A percentile compares a stretch with the other conserved stretches of the same genome.
phyloP scores from a whole-genome alignment of 1,140 invertebrate genomes.

The Fragariocoptes setiger region DNA sequence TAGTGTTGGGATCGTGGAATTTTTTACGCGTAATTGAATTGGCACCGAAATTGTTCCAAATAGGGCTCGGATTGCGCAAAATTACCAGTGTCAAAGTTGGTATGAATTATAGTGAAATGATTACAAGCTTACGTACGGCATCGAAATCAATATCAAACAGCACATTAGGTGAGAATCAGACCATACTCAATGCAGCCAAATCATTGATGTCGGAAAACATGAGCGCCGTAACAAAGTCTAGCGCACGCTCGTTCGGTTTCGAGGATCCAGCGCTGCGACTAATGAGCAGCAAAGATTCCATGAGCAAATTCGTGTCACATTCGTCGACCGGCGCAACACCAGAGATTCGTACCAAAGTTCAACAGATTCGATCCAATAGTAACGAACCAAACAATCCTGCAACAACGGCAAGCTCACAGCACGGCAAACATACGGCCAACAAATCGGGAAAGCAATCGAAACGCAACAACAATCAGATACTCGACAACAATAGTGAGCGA shows the following conservation, averaged over 20 bases:
- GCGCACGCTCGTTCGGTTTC: background rate
- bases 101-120: background rate
- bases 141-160: background rate
- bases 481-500: too few species aligned
- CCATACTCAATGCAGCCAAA: background rate
- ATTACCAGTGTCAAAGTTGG: background rate
- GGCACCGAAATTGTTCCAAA: background rate
- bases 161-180: background rate
- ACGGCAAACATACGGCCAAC: too few species aligned
- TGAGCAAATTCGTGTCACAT: too few species aligned
- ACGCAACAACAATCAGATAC: too few species aligned
- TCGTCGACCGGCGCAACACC: too few species aligned
- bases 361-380: too few species aligned
- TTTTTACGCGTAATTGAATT: background rate
- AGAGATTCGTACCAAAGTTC: too few species aligned
- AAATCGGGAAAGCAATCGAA: too few species aligned
- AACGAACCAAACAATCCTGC: too few species aligned
- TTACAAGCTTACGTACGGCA: too few species aligned
- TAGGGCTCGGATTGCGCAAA: background rate
- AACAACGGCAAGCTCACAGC: too few species aligned
- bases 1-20: background rate
- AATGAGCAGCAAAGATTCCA: too few species aligned
- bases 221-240: background rate
- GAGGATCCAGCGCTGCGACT: background rate
- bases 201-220: background rate